These are phyloP conservation scores for Priapulus caudatus DNA, from an alignment of 2,888 invertebrate species.

Conservation along the genomic window DNA sequence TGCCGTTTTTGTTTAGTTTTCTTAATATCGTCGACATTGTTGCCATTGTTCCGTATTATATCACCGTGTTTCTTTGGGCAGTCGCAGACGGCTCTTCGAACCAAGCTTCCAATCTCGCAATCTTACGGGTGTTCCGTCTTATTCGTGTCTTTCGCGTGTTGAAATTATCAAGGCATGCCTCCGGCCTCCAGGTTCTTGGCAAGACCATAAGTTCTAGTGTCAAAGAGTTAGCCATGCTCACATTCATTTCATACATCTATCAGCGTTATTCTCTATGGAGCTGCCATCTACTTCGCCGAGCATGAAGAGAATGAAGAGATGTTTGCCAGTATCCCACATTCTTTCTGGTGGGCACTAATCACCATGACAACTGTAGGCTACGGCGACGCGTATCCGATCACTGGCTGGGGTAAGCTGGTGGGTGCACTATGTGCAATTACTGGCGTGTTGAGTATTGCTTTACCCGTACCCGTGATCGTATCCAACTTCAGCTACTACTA, in stretches of 20 bases:
- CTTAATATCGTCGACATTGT: slow-evolving; percentile 36
- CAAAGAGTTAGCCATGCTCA: not conserved
- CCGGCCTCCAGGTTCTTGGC: not conserved
- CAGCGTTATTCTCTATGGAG: not conserved
- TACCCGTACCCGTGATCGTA: not conserved
- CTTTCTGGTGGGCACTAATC: not conserved
- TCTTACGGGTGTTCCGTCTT: not conserved
- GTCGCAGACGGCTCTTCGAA: not conserved
- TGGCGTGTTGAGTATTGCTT: not conserved
- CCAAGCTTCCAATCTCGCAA: slow-evolving; percentile 1
- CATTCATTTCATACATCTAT: not conserved
- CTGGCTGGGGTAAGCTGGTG: not conserved
- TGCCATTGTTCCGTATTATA: slow-evolving; percentile 35
- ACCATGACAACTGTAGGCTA: slow-evolving; percentile 1
- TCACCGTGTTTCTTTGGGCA: slow-evolving; percentile 26
- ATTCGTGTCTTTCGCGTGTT: slow-evolving; percentile 1
- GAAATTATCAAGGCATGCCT: not conserved
- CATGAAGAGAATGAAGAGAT: not conserved
- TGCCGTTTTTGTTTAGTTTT: slow-evolving; percentile 27
- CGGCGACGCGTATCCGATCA: not conserved
- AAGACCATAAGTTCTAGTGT: not conserved
- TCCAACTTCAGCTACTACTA: slow-evolving; percentile 1
- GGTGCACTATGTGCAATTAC: not conserved
- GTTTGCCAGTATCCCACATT: not conserved
- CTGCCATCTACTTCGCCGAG: not conserved